Conservation (phyloP, 2,113 vertebrate genomes). For the Notothenia coriiceps region DNA sequence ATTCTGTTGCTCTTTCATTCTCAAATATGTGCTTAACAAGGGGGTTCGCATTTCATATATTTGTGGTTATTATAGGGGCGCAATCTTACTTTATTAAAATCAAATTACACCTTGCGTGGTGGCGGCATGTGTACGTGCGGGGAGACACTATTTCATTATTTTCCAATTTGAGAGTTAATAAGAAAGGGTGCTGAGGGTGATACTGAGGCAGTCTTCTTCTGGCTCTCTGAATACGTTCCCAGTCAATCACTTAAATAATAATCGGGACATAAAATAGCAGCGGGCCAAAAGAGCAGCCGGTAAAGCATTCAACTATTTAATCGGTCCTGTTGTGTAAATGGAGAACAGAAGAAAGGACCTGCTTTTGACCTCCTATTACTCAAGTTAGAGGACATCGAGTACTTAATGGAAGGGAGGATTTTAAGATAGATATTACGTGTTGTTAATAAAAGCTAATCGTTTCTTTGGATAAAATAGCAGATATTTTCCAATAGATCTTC, state of each 20-base stretch:
- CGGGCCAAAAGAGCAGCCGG: not conserved
- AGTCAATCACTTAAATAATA: not conserved
- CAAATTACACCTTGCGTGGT: not conserved
- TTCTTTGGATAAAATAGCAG: not conserved
- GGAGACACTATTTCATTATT: not conserved
- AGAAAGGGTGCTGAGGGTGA: slow-evolving; percentile 1
- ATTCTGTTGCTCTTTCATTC: slow-evolving; percentile 10
- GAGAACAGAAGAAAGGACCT: no score
- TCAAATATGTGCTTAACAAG: not conserved
- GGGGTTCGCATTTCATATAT: not conserved
- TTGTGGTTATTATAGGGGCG: not conserved
- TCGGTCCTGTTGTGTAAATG: not conserved
- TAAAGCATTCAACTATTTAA: not conserved
- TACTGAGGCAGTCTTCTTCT: no score
- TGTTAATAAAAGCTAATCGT: not conserved
- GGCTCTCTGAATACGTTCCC: not conserved
- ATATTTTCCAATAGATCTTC: not conserved
- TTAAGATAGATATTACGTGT: no score
- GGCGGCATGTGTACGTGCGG: not conserved
- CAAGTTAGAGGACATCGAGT: no score
- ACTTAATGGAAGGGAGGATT: no score
- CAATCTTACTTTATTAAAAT: slow-evolving; percentile 2
- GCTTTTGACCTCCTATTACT: no score
- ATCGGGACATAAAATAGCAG: not conserved
- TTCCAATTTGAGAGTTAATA: slow-evolving; percentile 8